Evolutionary conservation across 1,140 invertebrate species (phyloP).

Genomic region (Bombus balteatus): DNA sequence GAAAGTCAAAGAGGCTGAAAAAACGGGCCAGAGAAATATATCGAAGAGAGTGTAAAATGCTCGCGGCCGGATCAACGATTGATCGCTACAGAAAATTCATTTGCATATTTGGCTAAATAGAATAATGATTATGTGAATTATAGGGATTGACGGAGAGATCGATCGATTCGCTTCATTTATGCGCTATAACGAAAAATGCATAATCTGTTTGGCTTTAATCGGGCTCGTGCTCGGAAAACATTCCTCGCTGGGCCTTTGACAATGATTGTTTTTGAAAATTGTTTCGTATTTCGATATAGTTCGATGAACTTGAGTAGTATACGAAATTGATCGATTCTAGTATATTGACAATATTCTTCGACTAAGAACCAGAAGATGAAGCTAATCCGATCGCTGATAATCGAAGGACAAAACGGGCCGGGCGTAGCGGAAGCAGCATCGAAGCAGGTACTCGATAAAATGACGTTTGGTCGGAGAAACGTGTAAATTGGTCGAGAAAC

Average conservation of each 20-base stretch:
- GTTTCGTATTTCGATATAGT: no score
- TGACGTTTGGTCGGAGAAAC: slow-evolving; percentile 57
- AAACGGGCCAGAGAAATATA: slow-evolving; percentile 17
- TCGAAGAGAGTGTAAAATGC: slow-evolving; percentile 23
- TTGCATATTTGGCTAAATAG: slow-evolving; percentile 6
- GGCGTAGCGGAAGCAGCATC: slow-evolving; percentile 50
- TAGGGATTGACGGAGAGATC: background rate
- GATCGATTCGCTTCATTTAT: slow-evolving; percentile 8
- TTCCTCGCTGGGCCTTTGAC: no score
- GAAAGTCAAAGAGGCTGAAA: slow-evolving; percentile 32
- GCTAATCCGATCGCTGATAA: slow-evolving; percentile 21
- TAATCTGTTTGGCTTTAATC: no score
- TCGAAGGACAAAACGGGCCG: background rate
- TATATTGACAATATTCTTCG: no score
- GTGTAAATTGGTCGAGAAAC: slow-evolving; percentile 73
- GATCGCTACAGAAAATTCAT: slow-evolving; percentile 10
- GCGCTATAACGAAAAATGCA: no score
- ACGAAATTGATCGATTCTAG: no score
- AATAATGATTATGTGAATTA: slow-evolving; percentile 25
- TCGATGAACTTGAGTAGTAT: no score
- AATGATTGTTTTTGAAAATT: no score
- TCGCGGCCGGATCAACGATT: background rate
- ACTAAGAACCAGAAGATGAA: background rate
- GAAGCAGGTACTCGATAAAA: slow-evolving; percentile 63
- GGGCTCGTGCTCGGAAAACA: no score